Evolutionary conservation across 2,888 invertebrate species (phyloP).

Genomic region (Eupeodes latifasciatus): DNA sequence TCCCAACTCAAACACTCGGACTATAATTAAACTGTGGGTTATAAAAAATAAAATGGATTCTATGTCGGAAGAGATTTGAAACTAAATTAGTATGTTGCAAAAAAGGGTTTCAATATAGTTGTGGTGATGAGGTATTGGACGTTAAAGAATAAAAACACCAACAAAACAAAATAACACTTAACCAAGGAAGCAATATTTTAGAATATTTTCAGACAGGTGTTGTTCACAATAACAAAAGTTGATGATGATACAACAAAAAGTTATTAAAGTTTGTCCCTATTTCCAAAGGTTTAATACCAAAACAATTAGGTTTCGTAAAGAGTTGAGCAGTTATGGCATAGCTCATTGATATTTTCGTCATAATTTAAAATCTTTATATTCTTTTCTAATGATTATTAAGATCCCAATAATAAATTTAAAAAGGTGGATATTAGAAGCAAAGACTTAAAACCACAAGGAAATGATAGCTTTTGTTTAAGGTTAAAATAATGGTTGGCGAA

Average conservation of each 20-base stretch:
- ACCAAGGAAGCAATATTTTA: not conserved
- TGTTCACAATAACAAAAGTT: not conserved
- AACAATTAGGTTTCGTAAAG: too few species aligned
- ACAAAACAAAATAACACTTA: not conserved
- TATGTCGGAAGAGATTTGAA: not conserved
- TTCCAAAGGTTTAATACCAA: too few species aligned
- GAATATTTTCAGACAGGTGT: slow-evolving; percentile 2
- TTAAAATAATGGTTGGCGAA: too few species aligned
- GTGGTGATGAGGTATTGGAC: not conserved
- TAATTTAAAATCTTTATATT: too few species aligned
- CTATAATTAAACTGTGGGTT: not conserved
- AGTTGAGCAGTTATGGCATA: too few species aligned
- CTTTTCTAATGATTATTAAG: too few species aligned
- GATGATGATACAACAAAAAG: not conserved
- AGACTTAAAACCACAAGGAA: too few species aligned
- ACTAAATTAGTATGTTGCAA: not conserved
- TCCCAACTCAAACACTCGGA: not conserved
- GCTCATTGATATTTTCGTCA: too few species aligned
- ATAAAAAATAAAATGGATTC: not conserved
- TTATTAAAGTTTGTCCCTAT: too few species aligned
- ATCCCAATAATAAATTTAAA: too few species aligned
- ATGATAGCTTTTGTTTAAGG: too few species aligned
- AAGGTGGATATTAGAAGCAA: too few species aligned
- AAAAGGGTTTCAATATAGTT: not conserved
- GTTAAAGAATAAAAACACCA: not conserved